These are phyloP conservation scores for Drosophila ezoana DNA, from an alignment of 2,888 invertebrate species.

Conservation along the genomic window DNA sequence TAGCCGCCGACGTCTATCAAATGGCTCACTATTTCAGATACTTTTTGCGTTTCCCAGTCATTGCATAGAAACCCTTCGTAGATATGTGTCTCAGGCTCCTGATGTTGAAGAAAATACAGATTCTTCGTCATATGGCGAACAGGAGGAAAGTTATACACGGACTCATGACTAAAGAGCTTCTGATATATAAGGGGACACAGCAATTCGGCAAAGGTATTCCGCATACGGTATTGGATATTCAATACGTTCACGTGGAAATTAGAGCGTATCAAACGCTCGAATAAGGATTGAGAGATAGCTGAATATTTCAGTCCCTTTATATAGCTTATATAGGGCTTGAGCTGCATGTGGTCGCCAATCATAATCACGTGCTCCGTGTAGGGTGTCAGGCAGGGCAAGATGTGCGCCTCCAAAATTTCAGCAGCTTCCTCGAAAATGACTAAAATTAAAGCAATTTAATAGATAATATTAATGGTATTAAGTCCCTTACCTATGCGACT, in stretches of 20 bases:
- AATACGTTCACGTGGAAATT: conserved; percentile 87
- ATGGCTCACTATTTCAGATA: conserved; percentile 50
- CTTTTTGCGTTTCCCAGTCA: conserved; percentile 50
- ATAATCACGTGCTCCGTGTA: conserved; percentile 92
- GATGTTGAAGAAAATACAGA: conserved; percentile 89
- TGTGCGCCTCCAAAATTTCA: conserved; percentile 93
- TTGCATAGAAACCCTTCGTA: conserved; percentile 41
- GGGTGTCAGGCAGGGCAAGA: conserved; percentile 90
- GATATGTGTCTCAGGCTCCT: conserved; percentile 85
- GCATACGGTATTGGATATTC: conserved; percentile 91
- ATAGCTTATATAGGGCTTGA: conserved; percentile 88
- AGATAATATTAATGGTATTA: background rate
- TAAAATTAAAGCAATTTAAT: conserved; percentile 71
- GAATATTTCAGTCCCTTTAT: conserved; percentile 82
- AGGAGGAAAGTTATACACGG: conserved; percentile 85
- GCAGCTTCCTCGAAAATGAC: conserved; percentile 95
- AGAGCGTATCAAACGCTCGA: conserved; percentile 91
- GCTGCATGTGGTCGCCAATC: conserved; percentile 94
- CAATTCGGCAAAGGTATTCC: conserved; percentile 87
- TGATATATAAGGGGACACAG: conserved; percentile 89
- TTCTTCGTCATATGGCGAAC: conserved; percentile 88
- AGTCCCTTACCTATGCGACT: conserved; percentile 87
- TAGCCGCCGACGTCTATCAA: conserved; percentile 86
- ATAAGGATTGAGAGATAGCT: conserved; percentile 87
- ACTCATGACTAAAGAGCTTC: conserved; percentile 87